Conservation (phyloP, 2,797 vertebrate genomes). For the Corythornis leucogaster region DNA sequence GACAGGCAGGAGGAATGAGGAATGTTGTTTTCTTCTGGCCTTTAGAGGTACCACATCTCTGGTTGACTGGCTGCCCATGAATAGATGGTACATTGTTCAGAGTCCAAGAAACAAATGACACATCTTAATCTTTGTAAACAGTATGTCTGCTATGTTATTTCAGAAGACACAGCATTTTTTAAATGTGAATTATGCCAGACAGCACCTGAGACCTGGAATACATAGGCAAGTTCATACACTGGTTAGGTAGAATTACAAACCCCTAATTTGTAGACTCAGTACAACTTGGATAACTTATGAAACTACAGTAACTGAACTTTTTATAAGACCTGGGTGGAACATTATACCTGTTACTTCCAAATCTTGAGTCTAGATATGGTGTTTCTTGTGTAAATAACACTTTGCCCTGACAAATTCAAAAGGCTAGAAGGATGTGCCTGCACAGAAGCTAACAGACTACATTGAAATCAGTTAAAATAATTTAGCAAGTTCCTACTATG, state of each 20-base stretch:
- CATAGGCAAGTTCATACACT: background rate
- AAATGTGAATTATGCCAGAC: background rate
- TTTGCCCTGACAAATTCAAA: background rate
- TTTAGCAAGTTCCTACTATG: background rate
- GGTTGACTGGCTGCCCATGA: background rate
- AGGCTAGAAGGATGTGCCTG: background rate
- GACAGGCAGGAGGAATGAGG: background rate
- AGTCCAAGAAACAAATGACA: background rate
- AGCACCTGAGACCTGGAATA: background rate
- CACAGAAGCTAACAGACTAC: background rate
- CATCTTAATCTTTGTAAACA: background rate
- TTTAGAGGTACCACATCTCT: background rate
- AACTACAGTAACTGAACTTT: background rate
- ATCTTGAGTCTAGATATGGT: background rate
- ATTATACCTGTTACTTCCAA: background rate
- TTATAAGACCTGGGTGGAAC: background rate
- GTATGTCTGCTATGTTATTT: fast-evolving
- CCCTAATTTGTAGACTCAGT: background rate
- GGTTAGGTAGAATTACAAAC: background rate
- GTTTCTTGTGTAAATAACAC: background rate
- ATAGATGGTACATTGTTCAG: background rate
- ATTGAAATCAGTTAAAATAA: background rate
- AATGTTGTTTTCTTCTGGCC: background rate
- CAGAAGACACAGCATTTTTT: background rate
- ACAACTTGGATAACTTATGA: background rate